Conservation (phyloP, 2,888 invertebrate genomes). For the Girardia tigrina region DNA sequence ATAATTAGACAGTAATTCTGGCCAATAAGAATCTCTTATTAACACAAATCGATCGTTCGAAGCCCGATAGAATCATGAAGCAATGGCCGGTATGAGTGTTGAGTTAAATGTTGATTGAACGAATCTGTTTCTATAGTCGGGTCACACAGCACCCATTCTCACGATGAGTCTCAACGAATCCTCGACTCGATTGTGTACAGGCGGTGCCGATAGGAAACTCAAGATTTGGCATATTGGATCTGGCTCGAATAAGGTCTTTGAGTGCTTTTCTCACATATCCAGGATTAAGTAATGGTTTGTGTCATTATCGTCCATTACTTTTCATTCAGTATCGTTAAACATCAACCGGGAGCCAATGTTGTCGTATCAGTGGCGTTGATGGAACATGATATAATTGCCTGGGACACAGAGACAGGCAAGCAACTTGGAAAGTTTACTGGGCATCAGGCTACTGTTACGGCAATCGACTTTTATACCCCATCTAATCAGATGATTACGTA, state of each 20-base stretch:
- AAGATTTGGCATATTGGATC: background rate
- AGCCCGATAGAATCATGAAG: background rate
- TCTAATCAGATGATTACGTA: background rate
- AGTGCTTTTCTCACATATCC: background rate
- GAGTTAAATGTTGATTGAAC: no score
- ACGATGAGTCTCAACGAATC: background rate
- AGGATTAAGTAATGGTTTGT: background rate
- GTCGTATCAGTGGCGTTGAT: background rate
- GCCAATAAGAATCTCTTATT: background rate
- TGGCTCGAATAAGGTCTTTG: background rate
- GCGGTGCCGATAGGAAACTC: background rate
- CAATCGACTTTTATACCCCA: background rate
- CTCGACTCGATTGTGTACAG: background rate
- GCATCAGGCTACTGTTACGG: background rate
- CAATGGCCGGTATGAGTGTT: no score
- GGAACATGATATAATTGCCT: background rate
- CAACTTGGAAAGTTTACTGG: background rate
- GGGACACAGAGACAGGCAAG: conserved; percentile 5
- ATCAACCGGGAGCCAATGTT: background rate
- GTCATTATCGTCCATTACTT: background rate
- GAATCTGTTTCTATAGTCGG: background rate
- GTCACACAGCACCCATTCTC: background rate
- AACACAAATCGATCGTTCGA: background rate
- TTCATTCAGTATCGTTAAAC: background rate
- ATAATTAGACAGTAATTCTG: background rate